Evolutionary conservation across 2,113 vertebrate genomes (phyloP).

Genomic region (Papio anubis): DNA sequence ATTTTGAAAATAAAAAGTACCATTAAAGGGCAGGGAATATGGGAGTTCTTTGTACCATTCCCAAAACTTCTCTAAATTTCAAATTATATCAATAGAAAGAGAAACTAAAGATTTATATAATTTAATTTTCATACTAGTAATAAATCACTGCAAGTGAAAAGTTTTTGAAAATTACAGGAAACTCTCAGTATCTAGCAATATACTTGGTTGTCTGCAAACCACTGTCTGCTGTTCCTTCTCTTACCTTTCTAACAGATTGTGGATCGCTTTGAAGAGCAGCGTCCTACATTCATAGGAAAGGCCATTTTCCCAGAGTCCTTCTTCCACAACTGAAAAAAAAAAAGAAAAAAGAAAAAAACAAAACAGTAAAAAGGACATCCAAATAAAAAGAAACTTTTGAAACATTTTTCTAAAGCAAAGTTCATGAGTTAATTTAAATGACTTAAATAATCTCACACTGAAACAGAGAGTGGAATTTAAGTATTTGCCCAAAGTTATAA

Average conservation of each 20-base stretch:
- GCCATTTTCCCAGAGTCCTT: conserved; percentile 97
- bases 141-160: background rate
- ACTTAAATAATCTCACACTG: background rate
- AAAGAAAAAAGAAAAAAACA: conserved; percentile 63
- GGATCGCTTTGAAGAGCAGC: conserved; percentile 98
- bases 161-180: background rate
- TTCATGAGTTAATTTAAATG: conserved; percentile 18
- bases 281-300: conserved; percentile 98
- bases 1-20: background rate
- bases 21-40: accelerated
- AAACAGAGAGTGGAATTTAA: background rate
- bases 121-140: background rate
- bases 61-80: background rate
- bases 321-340: conserved; percentile 93
- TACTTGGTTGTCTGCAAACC: background rate
- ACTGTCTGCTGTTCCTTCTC: conserved; percentile 24
- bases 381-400: conserved; percentile 68
- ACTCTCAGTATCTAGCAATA: background rate
- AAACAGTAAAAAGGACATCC: conserved; percentile 71
- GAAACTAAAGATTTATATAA: background rate
- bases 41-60: background rate
- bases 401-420: conserved; percentile 67
- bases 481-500: background rate
- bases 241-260: conserved; percentile 99
- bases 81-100: background rate